Evolutionary conservation across 2,113 vertebrate species (phyloP).

Genomic region (Oryzias celebensis): DNA sequence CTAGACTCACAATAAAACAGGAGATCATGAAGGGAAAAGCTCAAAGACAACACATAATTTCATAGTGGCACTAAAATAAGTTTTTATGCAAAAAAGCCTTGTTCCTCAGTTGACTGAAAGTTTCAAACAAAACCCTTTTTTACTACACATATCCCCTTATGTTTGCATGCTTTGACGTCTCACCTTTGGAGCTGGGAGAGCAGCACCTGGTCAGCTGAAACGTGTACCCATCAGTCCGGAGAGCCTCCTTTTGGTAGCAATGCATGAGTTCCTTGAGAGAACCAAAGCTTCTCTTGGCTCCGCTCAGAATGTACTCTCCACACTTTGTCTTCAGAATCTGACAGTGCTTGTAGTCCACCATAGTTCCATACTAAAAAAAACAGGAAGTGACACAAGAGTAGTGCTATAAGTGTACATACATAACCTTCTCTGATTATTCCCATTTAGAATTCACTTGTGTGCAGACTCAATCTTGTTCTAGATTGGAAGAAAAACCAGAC

Average conservation of each 20-base stretch:
- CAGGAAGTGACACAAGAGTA: background rate
- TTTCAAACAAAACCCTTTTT: background rate
- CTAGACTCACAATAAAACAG: no score
- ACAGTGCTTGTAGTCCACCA: constrained; percentile 91
- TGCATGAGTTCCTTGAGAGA: constrained; percentile 90
- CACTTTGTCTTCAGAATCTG: constrained; percentile 86
- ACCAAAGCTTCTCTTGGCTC: constrained; percentile 87
- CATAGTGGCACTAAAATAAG: no score
- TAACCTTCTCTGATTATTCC: no score
- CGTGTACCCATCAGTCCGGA: constrained; percentile 90
- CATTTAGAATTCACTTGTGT: no score
- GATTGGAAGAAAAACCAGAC: no score
- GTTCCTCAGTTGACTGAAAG: no score
- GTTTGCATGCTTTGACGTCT: constrained; percentile 20
- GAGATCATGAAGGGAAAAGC: no score
- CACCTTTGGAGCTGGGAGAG: constrained; percentile 91
- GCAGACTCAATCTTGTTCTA: no score
- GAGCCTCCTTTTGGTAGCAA: constrained; percentile 96
- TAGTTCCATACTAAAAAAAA: constrained; percentile 73
- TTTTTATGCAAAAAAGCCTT: no score
- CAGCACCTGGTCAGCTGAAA: constrained; percentile 95
- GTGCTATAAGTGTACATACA: background rate
- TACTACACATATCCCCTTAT: background rate
- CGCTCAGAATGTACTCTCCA: constrained; percentile 88
- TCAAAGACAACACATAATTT: no score